Conservation (phyloP, 2,113 vertebrate genomes). For the Scolopax mira region DNA sequence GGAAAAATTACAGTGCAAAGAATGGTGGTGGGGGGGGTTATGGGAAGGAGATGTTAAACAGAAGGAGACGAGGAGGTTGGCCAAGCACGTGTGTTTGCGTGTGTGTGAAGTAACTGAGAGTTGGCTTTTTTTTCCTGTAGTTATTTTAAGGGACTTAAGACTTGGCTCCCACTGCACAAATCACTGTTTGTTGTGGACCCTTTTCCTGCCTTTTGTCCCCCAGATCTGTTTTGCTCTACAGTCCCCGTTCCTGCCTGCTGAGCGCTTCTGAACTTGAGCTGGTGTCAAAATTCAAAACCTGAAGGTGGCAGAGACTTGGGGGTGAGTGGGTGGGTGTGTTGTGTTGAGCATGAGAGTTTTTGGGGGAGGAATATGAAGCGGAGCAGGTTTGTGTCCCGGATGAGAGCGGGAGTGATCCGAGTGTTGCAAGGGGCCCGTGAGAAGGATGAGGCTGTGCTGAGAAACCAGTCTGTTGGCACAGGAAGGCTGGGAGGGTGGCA, state of each 20-base stretch:
- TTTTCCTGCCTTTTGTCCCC: not conserved
- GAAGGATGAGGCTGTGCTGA: not conserved
- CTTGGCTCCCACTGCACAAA: not conserved
- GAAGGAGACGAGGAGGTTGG: not conserved
- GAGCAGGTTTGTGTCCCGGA: not conserved
- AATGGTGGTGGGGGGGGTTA: not conserved
- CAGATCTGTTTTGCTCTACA: not conserved
- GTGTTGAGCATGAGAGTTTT: slow-evolving; percentile 6
- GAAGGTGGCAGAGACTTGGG: not conserved
- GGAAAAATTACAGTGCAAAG: not conserved
- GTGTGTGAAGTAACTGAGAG: not conserved
- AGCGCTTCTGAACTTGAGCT: accelerated
- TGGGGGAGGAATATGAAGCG: slow-evolving; percentile 13
- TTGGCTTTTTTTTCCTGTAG: not conserved
- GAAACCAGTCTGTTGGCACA: not conserved
- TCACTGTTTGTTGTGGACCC: accelerated
- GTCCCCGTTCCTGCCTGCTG: not conserved
- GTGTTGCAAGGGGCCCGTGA: not conserved
- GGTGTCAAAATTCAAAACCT: not conserved
- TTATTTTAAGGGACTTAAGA: not conserved
- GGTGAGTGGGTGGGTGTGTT: not conserved
- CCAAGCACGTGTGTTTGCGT: accelerated
- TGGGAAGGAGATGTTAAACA: not conserved
- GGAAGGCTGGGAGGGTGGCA: not conserved
- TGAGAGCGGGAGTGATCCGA: not conserved